Base-by-base conservation (phyloP, 2,888 invertebrate species). In the Boloria selene region DNA sequence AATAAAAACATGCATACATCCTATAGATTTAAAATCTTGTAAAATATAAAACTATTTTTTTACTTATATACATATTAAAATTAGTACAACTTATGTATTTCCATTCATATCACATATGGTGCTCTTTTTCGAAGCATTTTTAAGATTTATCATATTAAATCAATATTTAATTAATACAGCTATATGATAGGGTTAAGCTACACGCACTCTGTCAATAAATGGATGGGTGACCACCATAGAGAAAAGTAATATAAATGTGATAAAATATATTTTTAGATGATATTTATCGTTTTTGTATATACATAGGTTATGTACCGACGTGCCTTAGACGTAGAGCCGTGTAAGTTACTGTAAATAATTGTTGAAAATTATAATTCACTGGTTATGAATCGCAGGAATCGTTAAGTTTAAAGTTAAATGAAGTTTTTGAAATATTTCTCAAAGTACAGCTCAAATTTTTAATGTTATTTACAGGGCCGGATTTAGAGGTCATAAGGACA, bases 221-320 rank as follows among this genome's bases (percentile, higher is more conserved):
- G 18, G 16, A 52, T 50, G 18, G 45, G 62, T 55, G 16, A 87
- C 87, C 85, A 86, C 78, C 80, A 79, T 82, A 71, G 80, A 81
- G 79, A 77, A 81, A 80, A 75, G 76, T 80, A 73, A 76, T 76
- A 77, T 71, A 80, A 79, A 79, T 88, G 88, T 89, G 88, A 90
- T 89, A 88, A 78, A 77, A 77, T 84, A 86, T 89, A 88, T 88
- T 88, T 88, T 88, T 87, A 86, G 86, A 88, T 38, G 31, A 38
- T 84, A 82, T 86, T 84, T 85, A 83, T 84, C 75, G 75, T 70
- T 75, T 51, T 67, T 66, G 74, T 75, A 77, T 75, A 77, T 70
- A 72, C 75, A 72, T 75, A 74, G 52, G 49, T 63, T 76, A 65
- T 73, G 75, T 74, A 76, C 75, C 72, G 66, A 84, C 75, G 84